These are phyloP conservation scores for Epizoanthus illoricatus DNA, from an alignment of 92 coral and sea anemone species.

Conservation along the genomic window DNA sequence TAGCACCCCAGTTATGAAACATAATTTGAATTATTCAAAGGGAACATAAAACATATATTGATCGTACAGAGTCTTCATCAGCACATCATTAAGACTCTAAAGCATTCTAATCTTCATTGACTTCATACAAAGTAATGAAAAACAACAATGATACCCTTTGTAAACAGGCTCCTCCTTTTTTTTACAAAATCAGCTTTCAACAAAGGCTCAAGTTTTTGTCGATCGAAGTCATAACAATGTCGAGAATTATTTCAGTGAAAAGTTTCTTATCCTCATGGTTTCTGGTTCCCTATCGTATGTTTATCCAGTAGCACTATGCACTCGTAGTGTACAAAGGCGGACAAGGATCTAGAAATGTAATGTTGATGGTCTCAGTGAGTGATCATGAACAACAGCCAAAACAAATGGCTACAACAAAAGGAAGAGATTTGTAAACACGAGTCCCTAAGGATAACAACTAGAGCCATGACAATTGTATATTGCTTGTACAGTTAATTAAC, in stretches of 20 bases:
- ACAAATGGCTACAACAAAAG: too few species aligned
- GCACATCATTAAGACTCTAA: background rate
- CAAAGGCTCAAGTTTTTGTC: background rate
- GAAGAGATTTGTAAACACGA: too few species aligned
- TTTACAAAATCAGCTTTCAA: slow-evolving; percentile 1
- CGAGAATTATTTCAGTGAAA: background rate
- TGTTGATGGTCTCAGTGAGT: too few species aligned
- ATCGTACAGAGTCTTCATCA: background rate
- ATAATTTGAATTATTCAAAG: background rate
- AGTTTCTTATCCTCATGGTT: background rate
- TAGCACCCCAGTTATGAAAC: background rate
- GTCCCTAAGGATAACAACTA: too few species aligned
- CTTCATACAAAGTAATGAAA: background rate
- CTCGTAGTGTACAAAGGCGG: background rate
- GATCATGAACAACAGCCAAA: too few species aligned
- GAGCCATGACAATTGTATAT: too few species aligned
- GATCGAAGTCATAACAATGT: background rate
- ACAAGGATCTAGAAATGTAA: too few species aligned
- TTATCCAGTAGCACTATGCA: background rate
- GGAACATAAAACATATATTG: background rate
- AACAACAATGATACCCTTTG: background rate
- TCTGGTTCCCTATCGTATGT: background rate
- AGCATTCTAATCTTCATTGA: background rate
- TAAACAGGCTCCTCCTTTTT: background rate
- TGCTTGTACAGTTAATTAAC: too few species aligned